phyloP scores from a whole-genome alignment of 2,888 invertebrate genomes.

The Pachydiplax longipennis region DNA sequence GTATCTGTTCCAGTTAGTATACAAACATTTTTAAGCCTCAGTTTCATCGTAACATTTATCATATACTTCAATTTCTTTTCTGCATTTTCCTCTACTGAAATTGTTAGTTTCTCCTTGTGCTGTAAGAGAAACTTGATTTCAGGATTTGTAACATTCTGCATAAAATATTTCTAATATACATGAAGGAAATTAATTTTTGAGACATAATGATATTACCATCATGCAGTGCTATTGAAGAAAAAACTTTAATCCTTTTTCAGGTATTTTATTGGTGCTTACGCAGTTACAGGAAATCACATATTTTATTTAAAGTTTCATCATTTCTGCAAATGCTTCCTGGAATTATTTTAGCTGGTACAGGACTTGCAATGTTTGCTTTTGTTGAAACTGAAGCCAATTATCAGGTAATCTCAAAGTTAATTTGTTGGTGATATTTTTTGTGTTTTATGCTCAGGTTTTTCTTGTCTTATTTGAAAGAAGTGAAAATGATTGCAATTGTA shows the following conservation, averaged over 20 bases:
- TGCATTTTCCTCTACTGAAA: slow-evolving; percentile 40
- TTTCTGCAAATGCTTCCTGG: slow-evolving; percentile 60
- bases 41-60: background rate
- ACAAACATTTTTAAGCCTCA: background rate
- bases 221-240: background rate
- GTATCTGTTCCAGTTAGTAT: slow-evolving; percentile 56
- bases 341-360: slow-evolving; percentile 61
- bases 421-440: background rate
- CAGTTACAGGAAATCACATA: slow-evolving; percentile 53
- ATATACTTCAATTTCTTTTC: too few relatives aligned
- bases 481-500: background rate
- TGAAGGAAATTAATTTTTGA: background rate
- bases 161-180: background rate
- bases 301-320: slow-evolving; percentile 55
- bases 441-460: background rate
- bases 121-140: background rate
- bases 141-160: too few relatives aligned
- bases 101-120: background rate
- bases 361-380: slow-evolving; percentile 65
- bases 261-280: slow-evolving; percentile 50
- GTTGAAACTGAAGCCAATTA: slow-evolving; percentile 69
- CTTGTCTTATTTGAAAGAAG: background rate
- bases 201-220: background rate
- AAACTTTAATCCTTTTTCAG: slow-evolving; percentile 30
- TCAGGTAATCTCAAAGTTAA: slow-evolving; percentile 54